A percentile compares a stretch with the other conserved stretches of the same genome.
phyloP scores from a whole-genome alignment of 2,113 vertebrate genomes.

The Grallaria varia region DNA sequence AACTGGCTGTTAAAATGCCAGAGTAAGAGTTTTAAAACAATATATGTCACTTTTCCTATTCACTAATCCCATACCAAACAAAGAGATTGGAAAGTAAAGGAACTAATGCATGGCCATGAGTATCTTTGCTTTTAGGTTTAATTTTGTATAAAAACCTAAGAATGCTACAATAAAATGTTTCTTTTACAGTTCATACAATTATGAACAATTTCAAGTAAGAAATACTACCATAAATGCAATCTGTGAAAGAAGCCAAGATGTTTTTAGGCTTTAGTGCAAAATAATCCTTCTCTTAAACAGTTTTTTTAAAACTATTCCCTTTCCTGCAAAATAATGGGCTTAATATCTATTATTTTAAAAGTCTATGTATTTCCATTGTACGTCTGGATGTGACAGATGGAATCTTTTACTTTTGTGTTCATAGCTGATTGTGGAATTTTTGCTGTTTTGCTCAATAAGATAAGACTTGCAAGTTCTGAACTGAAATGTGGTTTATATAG shows the following conservation, averaged over 20 bases:
- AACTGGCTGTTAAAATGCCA: background rate
- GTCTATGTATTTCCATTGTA: background rate
- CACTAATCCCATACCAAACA: accelerated
- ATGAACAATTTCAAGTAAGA: background rate
- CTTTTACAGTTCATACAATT: background rate
- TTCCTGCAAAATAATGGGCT: accelerated
- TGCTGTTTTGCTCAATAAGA: background rate
- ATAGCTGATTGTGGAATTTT: background rate
- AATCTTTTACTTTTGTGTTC: background rate
- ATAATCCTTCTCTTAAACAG: accelerated
- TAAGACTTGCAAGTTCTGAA: background rate
- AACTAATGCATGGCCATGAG: background rate
- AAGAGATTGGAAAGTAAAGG: background rate
- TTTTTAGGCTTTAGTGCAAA: background rate
- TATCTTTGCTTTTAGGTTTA: background rate
- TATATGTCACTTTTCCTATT: background rate
- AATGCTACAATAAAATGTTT: background rate
- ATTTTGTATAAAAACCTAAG: background rate
- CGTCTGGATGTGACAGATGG: background rate
- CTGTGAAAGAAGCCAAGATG: background rate
- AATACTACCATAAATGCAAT: background rate
- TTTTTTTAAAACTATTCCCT: background rate
- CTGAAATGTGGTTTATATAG: background rate
- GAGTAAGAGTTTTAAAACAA: background rate
- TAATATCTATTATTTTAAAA: background rate